Base-by-base conservation (phyloP, 2,888 invertebrate species). In the Pristionchus arcanus region DNA sequence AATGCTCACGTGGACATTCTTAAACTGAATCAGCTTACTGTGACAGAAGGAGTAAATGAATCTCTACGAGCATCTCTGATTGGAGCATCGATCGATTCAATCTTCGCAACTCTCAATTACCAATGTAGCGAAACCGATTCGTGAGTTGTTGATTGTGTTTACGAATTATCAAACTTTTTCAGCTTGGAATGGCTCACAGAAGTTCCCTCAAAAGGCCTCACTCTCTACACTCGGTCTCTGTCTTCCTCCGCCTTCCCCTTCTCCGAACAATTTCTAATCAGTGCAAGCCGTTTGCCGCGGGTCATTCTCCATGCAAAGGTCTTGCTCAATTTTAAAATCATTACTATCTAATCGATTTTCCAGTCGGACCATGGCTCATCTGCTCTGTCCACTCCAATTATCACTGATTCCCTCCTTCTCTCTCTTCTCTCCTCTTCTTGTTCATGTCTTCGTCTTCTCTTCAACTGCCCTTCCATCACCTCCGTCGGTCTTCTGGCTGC, bases 341-440 rank as follows among this genome's bases (percentile, higher is more conserved):
- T 9, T 77, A 3, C 37, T 34, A 21, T 74, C 25, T 37, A 11
- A 74, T 34, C 74, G 31, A 1, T 34, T 13, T 77, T 77, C n/a
- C 77, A 77, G 77, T 77, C 77, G 7, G 49, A 77, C 34, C 77
- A 34, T n/a, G 77, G 77, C 19, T 77, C 77, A 2, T 42, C 77
- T 9, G 77, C 77, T 25, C 19, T 42, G 2, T 11, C 77, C n/a
- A 9, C 77, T n/a, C 42, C 37, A 1, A 25, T 77, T 25, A n/a
- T 77, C 42, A 77, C 42, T 34, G 77, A 77, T 42, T 77, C 77
- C 49, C 77, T 77, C 42, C 77, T 77, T 13, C 77, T 77, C n/a
- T 77, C 77, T 13, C 77, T 77, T 42, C 77, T 77, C 42, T 77
- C 77, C 25, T 21, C 37, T 49, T 25, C n/a, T 25, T 77, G 77